Evolutionary conservation across 1,140 invertebrate genomes (phyloP).

Genomic region (Pseudomyrmex gracilis): DNA sequence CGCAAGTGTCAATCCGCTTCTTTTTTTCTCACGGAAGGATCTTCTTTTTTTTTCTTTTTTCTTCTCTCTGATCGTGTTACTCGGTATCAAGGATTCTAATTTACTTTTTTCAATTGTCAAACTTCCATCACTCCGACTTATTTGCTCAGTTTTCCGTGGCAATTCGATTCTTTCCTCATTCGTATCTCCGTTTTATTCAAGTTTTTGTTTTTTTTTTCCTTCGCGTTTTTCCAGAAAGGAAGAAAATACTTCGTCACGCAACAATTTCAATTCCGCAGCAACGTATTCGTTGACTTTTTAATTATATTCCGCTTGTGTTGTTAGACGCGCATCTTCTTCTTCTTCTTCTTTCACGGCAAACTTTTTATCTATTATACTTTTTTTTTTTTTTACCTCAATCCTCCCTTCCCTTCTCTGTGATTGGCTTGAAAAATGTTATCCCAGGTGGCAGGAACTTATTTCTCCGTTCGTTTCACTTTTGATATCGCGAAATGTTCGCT

Average conservation of each 20-base stretch:
- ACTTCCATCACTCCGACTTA: constrained; percentile 36
- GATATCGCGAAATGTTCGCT: background rate
- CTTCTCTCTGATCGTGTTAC: background rate
- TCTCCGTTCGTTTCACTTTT: background rate
- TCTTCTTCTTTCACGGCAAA: background rate
- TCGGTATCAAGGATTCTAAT: constrained; percentile 45
- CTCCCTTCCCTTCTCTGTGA: background rate
- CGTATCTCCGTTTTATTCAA: background rate
- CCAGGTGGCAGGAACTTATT: background rate
- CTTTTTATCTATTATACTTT: background rate
- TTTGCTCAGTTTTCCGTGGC: background rate
- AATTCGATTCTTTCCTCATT: background rate
- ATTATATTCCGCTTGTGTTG: background rate
- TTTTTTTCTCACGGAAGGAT: constrained; percentile 18
- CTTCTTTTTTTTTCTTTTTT: background rate
- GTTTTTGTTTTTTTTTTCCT: background rate
- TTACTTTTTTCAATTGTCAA: constrained; percentile 54
- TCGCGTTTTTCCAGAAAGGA: background rate
- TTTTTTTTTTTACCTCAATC: background rate
- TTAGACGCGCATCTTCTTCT: background rate
- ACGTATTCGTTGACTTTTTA: constrained; percentile 9
- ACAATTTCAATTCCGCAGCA: background rate
- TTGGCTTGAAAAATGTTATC: background rate
- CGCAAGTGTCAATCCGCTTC: constrained; percentile 21
- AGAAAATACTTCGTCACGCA: constrained; percentile 29